Base-by-base conservation (phyloP, 2,797 vertebrate genomes). In the Champsocephalus gunnari region DNA sequence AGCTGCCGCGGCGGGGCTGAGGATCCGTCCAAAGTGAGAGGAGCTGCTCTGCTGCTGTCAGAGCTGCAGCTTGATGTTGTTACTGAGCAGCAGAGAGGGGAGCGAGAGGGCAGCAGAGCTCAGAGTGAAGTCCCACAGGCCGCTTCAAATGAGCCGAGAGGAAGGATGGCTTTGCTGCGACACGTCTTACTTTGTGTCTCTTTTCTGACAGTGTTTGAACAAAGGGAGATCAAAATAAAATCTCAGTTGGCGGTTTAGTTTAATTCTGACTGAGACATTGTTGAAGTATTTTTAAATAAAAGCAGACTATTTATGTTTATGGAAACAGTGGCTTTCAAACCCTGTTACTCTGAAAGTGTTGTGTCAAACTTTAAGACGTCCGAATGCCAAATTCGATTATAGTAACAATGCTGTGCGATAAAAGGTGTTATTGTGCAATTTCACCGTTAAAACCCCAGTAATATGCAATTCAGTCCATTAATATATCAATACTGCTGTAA, bases 11-110 rank as follows among this genome's bases (percentile, higher is more conserved):
- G 90, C 49, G 2, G 82, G 71, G 80, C 81, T 58, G 77, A 78
- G 71, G 75, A 83, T 85, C 72, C 49, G 51, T 87, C 88, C 89
- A 73, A 65, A 75, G 63, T 51, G 81, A 32, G 82, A 88, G 79
- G 63, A 71, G 85, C 83, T 87, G 66, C 65, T 87, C 87, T 50
- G 81, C 83, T 84, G 89, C 92, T 91, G 92, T 91, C 92, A 92
- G 84, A 86, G 84, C 61, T 57, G 67, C 10, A 60, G 90, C 87
- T 86, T 85, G 85, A 90, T 85, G 85, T 83, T 81, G 80, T 74
- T 86, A 76, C 84, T 12, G 78, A 80, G 79, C 85, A 56, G 77
- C 55, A 64, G 47, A 28, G 82, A 34, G 79, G 77, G 61, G 78
- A 71, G 73, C 82, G 77, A 88, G 80, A 90, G 88, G 90, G 89